phyloP scores from a whole-genome alignment of 2,797 vertebrate species.

The Orientallactaga sibirica region DNA sequence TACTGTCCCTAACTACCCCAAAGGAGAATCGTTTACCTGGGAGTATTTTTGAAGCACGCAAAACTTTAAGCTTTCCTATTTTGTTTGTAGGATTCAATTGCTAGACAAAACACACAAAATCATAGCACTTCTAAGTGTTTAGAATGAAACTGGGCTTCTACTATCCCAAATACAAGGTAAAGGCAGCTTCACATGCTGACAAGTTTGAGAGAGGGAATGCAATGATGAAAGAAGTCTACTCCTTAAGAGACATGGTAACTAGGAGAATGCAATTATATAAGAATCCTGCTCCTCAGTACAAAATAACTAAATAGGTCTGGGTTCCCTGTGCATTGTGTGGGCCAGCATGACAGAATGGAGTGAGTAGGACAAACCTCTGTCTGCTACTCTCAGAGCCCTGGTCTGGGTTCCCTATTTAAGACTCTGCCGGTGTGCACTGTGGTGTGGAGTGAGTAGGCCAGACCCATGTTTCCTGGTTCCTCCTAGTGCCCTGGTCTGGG shows the following conservation, averaged over 20 bases:
- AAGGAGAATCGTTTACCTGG: accelerated
- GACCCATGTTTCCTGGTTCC: too few species aligned
- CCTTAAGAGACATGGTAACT: not conserved
- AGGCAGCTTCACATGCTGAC: not conserved
- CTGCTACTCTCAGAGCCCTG: too few species aligned
- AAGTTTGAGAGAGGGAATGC: not conserved
- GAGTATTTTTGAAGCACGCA: not conserved
- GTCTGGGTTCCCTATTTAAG: too few species aligned
- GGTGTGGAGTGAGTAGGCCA: too few species aligned
- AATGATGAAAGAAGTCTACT: not conserved
- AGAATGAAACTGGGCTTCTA: not conserved
- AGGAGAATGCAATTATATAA: not conserved
- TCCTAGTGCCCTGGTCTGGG: too few species aligned
- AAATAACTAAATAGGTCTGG: not conserved
- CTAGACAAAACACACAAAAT: not conserved
- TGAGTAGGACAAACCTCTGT: too few species aligned
- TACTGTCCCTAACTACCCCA: not conserved
- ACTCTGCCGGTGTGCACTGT: too few species aligned
- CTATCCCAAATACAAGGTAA: not conserved
- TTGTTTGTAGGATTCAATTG: not conserved
- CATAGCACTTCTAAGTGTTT: not conserved
- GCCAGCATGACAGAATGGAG: too few species aligned
- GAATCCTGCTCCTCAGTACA: not conserved
- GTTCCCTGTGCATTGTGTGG: too few species aligned
- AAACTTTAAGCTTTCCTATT: too few species aligned